These are phyloP conservation scores for Chrysina gloriosa DNA, from an alignment of 2,888 invertebrate species.

Conservation along the genomic window DNA sequence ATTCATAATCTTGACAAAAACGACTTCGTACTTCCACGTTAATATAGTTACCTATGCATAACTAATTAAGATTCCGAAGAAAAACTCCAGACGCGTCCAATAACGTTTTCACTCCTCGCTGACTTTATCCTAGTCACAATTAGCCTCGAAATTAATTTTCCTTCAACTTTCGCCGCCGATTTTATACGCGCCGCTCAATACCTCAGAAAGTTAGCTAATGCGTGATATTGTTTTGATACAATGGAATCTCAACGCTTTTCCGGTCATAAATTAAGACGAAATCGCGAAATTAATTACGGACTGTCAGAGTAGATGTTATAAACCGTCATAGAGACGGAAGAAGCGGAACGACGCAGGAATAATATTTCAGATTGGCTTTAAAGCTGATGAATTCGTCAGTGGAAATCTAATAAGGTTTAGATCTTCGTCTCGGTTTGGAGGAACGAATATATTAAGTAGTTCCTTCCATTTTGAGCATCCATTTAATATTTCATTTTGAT, in stretches of 20 bases:
- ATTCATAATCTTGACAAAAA: too few species aligned
- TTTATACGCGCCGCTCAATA: background rate
- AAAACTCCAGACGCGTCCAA: background rate
- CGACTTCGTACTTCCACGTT: too few species aligned
- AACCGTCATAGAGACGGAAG: conserved; percentile 22
- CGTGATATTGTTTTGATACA: conserved; percentile 24
- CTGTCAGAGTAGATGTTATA: conserved; percentile 26
- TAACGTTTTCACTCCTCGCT: background rate
- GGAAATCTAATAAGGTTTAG: conserved; percentile 6
- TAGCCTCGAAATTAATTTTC: conserved; percentile 1
- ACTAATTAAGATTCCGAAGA: too few species aligned
- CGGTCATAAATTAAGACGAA: conserved; percentile 28
- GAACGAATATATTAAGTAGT: too few species aligned
- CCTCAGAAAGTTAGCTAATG: conserved; percentile 2
- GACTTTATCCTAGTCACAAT: background rate
- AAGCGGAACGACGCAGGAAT: conserved; percentile 3
- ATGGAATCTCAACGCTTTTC: background rate
- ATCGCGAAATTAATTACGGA: conserved; percentile 25
- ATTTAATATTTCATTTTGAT: too few species aligned
- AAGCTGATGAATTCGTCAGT: conserved; percentile 24
- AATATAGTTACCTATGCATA: too few species aligned
- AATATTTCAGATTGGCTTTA: conserved; percentile 12
- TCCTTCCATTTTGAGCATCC: too few species aligned
- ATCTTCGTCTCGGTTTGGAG: background rate
- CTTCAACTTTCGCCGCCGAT: background rate